Evolutionary conservation across 2,888 invertebrate genomes (phyloP).

Genomic region (Aleiodes leptofemur): DNA sequence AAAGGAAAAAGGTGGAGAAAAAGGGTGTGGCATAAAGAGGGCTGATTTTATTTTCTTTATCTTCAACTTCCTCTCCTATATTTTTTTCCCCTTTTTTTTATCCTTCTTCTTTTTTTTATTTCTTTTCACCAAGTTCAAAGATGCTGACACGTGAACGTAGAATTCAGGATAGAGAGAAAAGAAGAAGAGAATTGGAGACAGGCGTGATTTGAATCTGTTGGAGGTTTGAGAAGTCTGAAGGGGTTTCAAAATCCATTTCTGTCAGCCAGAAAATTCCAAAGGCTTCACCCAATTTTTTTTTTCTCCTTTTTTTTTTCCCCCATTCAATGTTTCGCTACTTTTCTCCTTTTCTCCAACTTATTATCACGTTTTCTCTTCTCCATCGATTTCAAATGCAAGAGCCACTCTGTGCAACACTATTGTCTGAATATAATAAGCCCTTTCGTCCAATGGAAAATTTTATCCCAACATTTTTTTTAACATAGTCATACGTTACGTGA

Average conservation of each 20-base stretch:
- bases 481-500: no score
- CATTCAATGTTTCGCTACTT: neutral
- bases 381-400: no score
- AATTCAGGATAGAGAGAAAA: constrained; percentile 44
- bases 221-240: constrained; percentile 41
- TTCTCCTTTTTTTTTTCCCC: neutral
- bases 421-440: no score
- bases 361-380: neutral
- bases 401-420: no score
- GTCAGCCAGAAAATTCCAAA: constrained; percentile 45
- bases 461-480: no score
- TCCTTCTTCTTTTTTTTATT: neutral
- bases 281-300: neutral
- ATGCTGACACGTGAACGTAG: constrained; percentile 49
- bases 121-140: constrained; percentile 44
- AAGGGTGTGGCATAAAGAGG: constrained; percentile 30
- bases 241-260: constrained; percentile 1
- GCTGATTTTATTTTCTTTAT: constrained; percentile 22
- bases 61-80: no score
- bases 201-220: constrained; percentile 67
- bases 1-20: constrained; percentile 27
- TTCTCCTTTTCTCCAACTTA: neutral
- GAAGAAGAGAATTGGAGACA: constrained; percentile 51
- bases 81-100: no score
- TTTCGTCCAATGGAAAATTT: no score